These are phyloP conservation scores for Gobius niger DNA, from an alignment of 2,113 vertebrate genomes.

Conservation along the genomic window DNA sequence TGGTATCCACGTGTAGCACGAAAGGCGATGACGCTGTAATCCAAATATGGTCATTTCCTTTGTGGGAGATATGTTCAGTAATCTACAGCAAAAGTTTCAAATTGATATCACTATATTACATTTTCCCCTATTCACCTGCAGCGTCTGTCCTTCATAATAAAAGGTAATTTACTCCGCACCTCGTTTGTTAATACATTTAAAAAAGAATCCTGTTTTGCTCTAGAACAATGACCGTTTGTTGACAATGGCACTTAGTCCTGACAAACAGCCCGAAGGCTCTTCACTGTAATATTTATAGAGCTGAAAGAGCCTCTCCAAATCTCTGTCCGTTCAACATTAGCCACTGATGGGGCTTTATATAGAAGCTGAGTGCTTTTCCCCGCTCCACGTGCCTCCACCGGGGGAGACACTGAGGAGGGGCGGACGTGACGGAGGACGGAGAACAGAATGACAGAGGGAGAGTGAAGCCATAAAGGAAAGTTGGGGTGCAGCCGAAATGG, in stretches of 20 bases:
- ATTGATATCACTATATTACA: too few species aligned
- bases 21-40: too few species aligned
- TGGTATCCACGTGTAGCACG: too few species aligned
- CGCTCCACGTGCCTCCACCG: too few species aligned
- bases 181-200: too few species aligned
- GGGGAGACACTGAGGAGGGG: background rate
- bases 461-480: background rate
- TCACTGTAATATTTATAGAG: background rate
- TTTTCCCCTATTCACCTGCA: too few species aligned
- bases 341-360: background rate
- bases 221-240: background rate
- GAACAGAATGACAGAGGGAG: background rate
- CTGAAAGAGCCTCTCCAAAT: background rate
- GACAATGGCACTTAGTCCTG: background rate
- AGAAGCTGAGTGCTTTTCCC: background rate
- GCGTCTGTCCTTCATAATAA: too few species aligned
- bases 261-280: background rate
- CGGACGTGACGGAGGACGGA: background rate
- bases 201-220: too few species aligned
- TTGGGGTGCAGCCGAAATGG: background rate
- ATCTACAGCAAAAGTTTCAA: too few species aligned
- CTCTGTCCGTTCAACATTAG: background rate
- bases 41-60: too few species aligned
- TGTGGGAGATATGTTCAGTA: too few species aligned
- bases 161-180: too few species aligned